These are phyloP conservation scores for Eupithecia pulchellata DNA, from an alignment of 2,888 invertebrate species.

Conservation along the genomic window DNA sequence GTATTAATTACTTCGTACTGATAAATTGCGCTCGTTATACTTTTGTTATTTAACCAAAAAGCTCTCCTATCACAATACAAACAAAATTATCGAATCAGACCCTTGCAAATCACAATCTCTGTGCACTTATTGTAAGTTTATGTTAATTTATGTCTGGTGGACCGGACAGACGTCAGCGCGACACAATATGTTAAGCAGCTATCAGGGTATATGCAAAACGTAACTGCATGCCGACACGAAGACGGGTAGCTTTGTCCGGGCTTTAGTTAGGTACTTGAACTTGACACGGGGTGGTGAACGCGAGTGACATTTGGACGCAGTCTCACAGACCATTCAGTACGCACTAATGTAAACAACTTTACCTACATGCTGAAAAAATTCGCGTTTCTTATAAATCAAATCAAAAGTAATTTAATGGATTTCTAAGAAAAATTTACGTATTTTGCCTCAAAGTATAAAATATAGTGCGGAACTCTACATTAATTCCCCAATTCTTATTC, in stretches of 20 bases:
- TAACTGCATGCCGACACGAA: conserved; percentile 66
- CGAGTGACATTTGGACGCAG: conserved; percentile 50
- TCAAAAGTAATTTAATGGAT: background rate
- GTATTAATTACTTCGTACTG: too few species aligned
- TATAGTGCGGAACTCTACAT: background rate
- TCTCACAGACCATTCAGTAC: conserved; percentile 14
- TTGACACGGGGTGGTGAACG: conserved; percentile 66
- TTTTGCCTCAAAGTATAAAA: background rate
- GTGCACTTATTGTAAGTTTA: conserved; percentile 59
- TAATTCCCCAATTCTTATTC: background rate
- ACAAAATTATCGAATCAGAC: conserved; percentile 36
- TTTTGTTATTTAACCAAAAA: conserved; percentile 20
- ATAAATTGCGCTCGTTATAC: background rate
- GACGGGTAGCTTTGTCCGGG: conserved; percentile 48
- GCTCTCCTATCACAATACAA: conserved; percentile 17
- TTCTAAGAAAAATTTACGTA: background rate
- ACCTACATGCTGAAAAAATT: background rate
- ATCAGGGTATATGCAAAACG: conserved; percentile 59
- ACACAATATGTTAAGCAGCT: conserved; percentile 58
- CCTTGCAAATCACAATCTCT: conserved; percentile 56
- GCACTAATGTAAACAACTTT: conserved; percentile 17
- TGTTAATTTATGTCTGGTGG: conserved; percentile 61
- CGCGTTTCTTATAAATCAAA: background rate
- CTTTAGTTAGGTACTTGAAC: conserved; percentile 74
- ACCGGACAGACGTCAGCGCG: conserved; percentile 66